Evolutionary conservation across 2,888 invertebrate genomes (phyloP).

Genomic region (Scaptomyza cyrtandrae): DNA sequence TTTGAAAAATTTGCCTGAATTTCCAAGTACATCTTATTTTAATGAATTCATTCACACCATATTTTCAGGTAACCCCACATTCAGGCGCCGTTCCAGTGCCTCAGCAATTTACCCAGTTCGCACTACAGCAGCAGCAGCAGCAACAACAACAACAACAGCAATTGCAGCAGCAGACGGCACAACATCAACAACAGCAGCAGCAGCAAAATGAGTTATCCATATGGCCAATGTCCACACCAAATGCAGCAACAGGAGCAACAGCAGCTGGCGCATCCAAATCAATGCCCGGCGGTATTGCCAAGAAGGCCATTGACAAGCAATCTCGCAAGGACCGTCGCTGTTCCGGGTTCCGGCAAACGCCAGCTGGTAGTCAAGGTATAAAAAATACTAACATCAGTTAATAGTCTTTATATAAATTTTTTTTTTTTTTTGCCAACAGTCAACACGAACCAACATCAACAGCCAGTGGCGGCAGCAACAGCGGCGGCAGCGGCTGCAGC

Average conservation of each 20-base stretch:
- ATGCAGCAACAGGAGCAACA: conserved; percentile 53
- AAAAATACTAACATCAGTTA: neutral
- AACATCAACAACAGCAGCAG: conserved; percentile 51
- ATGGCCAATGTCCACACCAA: conserved; percentile 71
- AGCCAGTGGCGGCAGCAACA: conserved; percentile 53
- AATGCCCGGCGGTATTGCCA: conserved; percentile 83
- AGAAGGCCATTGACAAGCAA: conserved; percentile 84
- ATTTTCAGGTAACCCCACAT: conserved; percentile 86
- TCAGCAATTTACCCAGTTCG: conserved; percentile 71
- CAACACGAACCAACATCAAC: conserved; percentile 78
- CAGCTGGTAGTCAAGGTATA: conserved; percentile 84
- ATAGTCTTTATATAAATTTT: neutral
- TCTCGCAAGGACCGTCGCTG: conserved; percentile 85
- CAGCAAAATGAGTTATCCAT: conserved; percentile 69
- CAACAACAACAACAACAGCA: conserved; percentile 66
- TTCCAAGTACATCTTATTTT: neutral
- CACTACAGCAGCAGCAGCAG: conserved; percentile 63
- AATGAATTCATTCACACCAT: neutral
- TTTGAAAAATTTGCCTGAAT: conserved; percentile 25
- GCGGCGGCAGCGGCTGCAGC: conserved; percentile 61
- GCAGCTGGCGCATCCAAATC: conserved; percentile 61
- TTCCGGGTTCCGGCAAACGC: conserved; percentile 83
- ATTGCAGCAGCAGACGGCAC: conserved; percentile 48
- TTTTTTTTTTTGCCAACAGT: conserved; percentile 47
- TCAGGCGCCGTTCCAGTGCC: conserved; percentile 82